A percentile compares a stretch with the other conserved stretches of the same genome.
These are phyloP conservation scores for Ceratina japonica DNA, from an alignment of 1,140 invertebrate species.

Conservation along the genomic window DNA sequence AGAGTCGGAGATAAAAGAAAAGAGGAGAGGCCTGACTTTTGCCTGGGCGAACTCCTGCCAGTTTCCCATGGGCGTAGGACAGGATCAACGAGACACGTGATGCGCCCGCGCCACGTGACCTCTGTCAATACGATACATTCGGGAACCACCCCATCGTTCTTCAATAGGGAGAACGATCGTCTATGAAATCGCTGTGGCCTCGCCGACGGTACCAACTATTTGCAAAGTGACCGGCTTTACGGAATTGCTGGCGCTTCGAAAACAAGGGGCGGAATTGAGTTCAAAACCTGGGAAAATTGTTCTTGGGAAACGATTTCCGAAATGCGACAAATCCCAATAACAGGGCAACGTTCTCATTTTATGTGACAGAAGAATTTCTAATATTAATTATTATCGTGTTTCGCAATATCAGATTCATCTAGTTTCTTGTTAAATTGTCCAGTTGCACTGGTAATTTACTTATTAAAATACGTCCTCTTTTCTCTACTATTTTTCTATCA, in stretches of 20 bases:
- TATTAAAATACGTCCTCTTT: too few relatives aligned
- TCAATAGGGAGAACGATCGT: conserved; percentile 43
- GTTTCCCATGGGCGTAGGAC: conserved; percentile 56
- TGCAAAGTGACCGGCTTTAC: conserved; percentile 61
- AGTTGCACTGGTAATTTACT: too few relatives aligned
- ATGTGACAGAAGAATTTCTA: too few relatives aligned
- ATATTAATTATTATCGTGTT: too few relatives aligned
- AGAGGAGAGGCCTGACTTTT: neutral
- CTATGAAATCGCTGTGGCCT: conserved; percentile 44
- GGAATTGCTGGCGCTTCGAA: conserved; percentile 55
- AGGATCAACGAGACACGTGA: conserved; percentile 1
- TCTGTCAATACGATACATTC: conserved; percentile 70
- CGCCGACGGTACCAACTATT: conserved; percentile 56
- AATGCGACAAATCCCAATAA: conserved; percentile 4
- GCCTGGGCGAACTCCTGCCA: neutral
- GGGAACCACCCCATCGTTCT: conserved; percentile 9
- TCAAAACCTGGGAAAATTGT: conserved; percentile 50
- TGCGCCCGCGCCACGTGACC: conserved; percentile 63
- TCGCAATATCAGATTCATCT: too few relatives aligned
- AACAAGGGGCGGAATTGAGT: conserved; percentile 37
- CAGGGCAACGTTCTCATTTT: neutral
- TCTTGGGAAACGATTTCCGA: neutral
- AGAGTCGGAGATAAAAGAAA: neutral
- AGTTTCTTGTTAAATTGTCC: too few relatives aligned
- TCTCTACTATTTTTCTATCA: too few relatives aligned